Percentiles rank a stretch among this genome's conserved stretches.
Conservation (phyloP, 1,140 invertebrate species). For the Diuraphis noxia region DNA sequence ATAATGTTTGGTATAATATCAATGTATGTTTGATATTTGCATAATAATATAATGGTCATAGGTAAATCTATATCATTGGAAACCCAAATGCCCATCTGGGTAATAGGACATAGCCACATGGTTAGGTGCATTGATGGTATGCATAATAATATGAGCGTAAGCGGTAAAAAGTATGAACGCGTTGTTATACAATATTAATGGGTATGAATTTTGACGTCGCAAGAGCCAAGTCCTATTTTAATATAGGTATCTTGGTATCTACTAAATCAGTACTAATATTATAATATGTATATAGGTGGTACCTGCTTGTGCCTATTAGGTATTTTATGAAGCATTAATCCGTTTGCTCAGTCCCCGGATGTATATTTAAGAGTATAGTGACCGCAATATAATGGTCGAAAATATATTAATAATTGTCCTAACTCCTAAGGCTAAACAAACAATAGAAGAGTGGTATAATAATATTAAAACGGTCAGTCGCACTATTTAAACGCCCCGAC, state of each 20-base stretch:
- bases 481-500: conserved; percentile 17
- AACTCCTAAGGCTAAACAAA: background rate
- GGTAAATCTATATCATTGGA: background rate
- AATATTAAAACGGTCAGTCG: conserved; percentile 42
- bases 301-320: background rate
- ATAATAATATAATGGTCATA: background rate
- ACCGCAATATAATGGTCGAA: background rate
- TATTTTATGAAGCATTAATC: background rate
- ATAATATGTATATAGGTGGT: background rate
- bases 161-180: background rate
- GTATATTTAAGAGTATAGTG: background rate
- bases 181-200: background rate
- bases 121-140: background rate
- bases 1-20: background rate
- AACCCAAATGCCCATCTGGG: background rate
- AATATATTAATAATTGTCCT: conserved; percentile 40
- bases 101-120: background rate
- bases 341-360: background rate
- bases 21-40: background rate
- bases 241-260: no score
- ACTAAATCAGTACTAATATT: no score
- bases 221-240: background rate
- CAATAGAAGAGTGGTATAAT: conserved; percentile 8
- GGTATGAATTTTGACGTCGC: background rate
- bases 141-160: background rate